Conservation (phyloP, 2,113 vertebrate species). For the pig (Sus scrofa) region DNA sequence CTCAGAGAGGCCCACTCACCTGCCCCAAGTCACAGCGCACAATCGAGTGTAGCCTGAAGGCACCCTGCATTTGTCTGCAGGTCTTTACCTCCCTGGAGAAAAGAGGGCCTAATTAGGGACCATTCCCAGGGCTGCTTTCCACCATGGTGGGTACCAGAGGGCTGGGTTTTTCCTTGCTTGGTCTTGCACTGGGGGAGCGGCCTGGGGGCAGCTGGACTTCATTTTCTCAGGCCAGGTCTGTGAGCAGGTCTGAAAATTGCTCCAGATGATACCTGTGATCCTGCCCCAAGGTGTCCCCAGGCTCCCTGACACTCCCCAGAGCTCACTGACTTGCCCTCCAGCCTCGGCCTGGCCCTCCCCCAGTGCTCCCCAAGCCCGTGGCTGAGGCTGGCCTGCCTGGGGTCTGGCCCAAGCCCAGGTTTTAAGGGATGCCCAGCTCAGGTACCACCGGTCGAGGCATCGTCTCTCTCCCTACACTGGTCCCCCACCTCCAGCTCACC, state of each 20-base stretch:
- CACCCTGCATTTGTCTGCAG: not conserved
- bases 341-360: not conserved
- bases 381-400: not conserved
- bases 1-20: not conserved
- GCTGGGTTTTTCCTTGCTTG: not conserved
- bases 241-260: not conserved
- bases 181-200: not conserved
- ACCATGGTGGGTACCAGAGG: not conserved
- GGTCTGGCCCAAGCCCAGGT: not conserved
- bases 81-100: not conserved
- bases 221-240: not conserved
- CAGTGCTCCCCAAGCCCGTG: not conserved
- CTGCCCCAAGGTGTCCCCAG: not conserved
- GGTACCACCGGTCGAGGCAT: accelerated
- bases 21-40: not conserved
- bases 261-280: accelerated
- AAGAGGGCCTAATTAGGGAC: not conserved
- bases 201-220: accelerated
- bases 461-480: not conserved
- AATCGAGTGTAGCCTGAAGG: not conserved
- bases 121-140: not conserved
- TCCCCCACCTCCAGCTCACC: not conserved
- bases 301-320: not conserved
- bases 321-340: too few relatives aligned
- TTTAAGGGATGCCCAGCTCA: not conserved